Percentiles rank a stretch among this genome's conserved stretches.
Evolutionary conservation across 2,113 vertebrate species (phyloP).

Genomic region (Collichthys lucidus): DNA sequence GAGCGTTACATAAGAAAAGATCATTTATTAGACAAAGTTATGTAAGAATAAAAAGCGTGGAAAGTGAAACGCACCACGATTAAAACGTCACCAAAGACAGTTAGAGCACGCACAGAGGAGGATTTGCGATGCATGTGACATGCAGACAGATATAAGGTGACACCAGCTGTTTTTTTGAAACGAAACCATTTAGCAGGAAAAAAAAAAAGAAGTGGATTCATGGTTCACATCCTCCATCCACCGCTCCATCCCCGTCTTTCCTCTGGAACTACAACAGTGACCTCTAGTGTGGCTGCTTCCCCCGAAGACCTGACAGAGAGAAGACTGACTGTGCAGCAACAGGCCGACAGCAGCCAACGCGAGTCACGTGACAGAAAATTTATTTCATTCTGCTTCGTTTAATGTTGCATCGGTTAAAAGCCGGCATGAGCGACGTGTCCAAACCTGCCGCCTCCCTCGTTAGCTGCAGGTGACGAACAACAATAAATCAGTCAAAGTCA

Average conservation of each 20-base stretch:
- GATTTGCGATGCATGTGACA: not conserved
- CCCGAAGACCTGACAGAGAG: constrained; percentile 16
- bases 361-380: not conserved
- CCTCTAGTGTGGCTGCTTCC: constrained; percentile 83
- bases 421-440: not conserved
- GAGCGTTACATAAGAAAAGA: not conserved
- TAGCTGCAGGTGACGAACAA: constrained; percentile 21
- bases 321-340: not conserved
- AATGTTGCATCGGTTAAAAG: not conserved
- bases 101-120: not conserved
- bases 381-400: not conserved
- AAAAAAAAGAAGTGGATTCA: not conserved
- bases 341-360: not conserved
- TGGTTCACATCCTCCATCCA: constrained; percentile 6
- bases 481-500: not conserved
- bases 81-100: not conserved
- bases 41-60: not conserved
- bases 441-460: constrained; percentile 10
- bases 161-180: not conserved
- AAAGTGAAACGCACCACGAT: not conserved
- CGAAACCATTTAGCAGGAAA: not conserved
- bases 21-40: not conserved
- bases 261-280: constrained; percentile 84
- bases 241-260: not conserved
- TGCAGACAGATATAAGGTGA: constrained; percentile 8